phyloP scores from a whole-genome alignment of 2,797 vertebrate species.

The Meda fulgida region DNA sequence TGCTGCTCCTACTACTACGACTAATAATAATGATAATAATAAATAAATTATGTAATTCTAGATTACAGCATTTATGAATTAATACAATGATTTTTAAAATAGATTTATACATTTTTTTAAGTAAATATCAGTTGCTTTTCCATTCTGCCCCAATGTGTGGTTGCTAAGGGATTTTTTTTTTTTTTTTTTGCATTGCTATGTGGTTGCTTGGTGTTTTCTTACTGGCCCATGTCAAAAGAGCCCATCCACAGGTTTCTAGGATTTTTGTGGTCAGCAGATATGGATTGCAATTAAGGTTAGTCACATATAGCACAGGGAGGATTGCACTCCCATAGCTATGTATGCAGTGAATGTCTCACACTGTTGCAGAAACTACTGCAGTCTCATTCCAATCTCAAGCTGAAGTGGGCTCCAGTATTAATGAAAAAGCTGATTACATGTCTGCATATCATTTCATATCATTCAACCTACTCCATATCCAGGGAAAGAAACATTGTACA shows the following conservation, averaged over 20 bases:
- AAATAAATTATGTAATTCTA: not conserved
- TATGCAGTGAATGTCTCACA: not conserved
- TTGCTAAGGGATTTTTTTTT: not conserved
- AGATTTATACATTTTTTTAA: not conserved
- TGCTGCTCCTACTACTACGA: no score
- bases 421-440: conserved; percentile 15
- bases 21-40: not conserved
- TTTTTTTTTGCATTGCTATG: not conserved
- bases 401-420: conserved; percentile 13
- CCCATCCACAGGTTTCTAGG: not conserved
- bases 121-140: not conserved
- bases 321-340: conserved; percentile 5
- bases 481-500: not conserved
- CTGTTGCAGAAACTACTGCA: conserved; percentile 1
- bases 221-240: not conserved
- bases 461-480: conserved; percentile 4
- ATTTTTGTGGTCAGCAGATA: not conserved
- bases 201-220: not conserved
- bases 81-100: not conserved
- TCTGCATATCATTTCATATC: conserved; percentile 3
- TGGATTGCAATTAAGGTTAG: conserved; percentile 6
- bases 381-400: not conserved
- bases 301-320: not conserved
- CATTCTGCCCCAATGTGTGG: no score
- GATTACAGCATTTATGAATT: not conserved